These are phyloP conservation scores for Carassius gibelio DNA, from an alignment of 2,113 vertebrate genomes.

Conservation along the genomic window DNA sequence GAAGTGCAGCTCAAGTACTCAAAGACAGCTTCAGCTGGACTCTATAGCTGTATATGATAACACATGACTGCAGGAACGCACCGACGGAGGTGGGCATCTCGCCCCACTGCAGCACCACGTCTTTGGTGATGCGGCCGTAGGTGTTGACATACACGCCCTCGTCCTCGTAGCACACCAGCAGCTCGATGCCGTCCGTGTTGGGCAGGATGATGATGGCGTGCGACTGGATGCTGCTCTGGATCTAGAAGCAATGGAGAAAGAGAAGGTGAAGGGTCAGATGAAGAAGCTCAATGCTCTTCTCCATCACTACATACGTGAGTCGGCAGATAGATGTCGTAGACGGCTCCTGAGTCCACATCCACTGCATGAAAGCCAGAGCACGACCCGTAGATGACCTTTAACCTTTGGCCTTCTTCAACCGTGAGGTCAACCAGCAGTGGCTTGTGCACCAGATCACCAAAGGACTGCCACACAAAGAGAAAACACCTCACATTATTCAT, in stretches of 20 bases:
- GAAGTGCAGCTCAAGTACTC: too few relatives aligned
- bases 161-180: conserved; percentile 98
- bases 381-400: conserved; percentile 98
- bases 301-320: conserved; percentile 85
- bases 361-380: conserved; percentile 94
- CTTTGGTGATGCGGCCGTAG: conserved; percentile 97
- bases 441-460: conserved; percentile 94
- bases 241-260: conserved; percentile 72
- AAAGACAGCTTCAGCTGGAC: too few relatives aligned
- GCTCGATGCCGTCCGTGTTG: conserved; percentile 96
- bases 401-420: conserved; percentile 95
- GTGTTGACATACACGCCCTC: conserved; percentile 99
- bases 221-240: conserved; percentile 94
- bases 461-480: conserved; percentile 79
- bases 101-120: conserved; percentile 98
- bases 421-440: conserved; percentile 95
- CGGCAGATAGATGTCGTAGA: conserved; percentile 98
- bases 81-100: conserved; percentile 98
- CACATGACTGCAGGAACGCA: too few relatives aligned
- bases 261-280: neutral
- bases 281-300: neutral
- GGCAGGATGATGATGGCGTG: conserved; percentile 98
- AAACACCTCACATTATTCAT: neutral
- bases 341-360: conserved; percentile 95
- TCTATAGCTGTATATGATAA: too few relatives aligned